phyloP scores from a whole-genome alignment of 1,140 invertebrate genomes.

The Ceratoteleas bidentatus region DNA sequence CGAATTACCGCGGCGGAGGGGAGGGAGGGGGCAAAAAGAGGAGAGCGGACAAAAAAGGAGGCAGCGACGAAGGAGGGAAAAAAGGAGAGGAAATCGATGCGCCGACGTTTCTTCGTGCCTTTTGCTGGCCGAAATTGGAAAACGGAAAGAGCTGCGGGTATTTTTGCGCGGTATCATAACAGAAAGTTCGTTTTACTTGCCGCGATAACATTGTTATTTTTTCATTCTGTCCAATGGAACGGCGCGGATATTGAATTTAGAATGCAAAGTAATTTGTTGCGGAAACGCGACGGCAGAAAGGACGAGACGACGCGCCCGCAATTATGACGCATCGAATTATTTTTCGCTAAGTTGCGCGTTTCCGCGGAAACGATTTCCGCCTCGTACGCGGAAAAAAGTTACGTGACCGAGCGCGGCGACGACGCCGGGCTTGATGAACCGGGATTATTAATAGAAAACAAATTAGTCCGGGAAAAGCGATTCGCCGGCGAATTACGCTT shows the following conservation, averaged over 20 bases:
- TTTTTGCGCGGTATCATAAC: conserved; percentile 67
- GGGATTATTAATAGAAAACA: conserved; percentile 59
- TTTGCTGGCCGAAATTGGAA: conserved; percentile 63
- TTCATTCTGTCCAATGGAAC: conserved; percentile 64
- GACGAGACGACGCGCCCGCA: conserved; percentile 31
- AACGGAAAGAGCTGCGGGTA: conserved; percentile 58
- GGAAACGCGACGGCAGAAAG: conserved; percentile 51
- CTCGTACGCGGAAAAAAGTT: conserved; percentile 55
- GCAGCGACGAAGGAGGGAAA: neutral
- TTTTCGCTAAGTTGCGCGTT: conserved; percentile 44
- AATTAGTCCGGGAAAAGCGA: conserved; percentile 36
- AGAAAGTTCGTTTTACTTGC: conserved; percentile 64
- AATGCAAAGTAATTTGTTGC: conserved; percentile 66
- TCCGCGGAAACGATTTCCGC: conserved; percentile 50
- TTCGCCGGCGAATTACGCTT: conserved; percentile 26
- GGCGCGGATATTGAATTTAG: conserved; percentile 59
- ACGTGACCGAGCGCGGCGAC: conserved; percentile 43
- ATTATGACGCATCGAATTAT: conserved; percentile 55
- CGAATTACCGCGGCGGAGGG: conserved; percentile 25
- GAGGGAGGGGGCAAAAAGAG: conserved; percentile 12
- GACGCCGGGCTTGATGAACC: conserved; percentile 26
- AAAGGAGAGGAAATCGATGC: conserved; percentile 52
- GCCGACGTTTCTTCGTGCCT: conserved; percentile 48
- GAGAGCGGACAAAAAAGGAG: too few species aligned
- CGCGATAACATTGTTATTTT: conserved; percentile 67